Evolutionary conservation across 2,888 invertebrate species (phyloP).

Genomic region (Sinelater perroti): DNA sequence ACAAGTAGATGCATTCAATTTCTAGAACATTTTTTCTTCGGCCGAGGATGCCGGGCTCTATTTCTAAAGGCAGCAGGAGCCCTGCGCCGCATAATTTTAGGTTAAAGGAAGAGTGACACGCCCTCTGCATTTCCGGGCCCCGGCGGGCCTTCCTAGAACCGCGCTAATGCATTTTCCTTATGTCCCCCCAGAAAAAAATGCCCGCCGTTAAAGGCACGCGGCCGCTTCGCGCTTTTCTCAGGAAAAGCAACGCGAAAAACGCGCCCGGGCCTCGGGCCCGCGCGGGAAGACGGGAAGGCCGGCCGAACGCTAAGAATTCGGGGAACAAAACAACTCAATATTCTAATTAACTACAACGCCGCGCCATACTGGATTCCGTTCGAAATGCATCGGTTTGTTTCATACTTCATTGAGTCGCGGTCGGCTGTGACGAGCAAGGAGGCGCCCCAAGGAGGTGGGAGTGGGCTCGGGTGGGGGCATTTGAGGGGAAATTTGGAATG

Average conservation of each 20-base stretch:
- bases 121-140: constrained; percentile 33
- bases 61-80: background rate
- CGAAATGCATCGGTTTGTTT: constrained; percentile 42
- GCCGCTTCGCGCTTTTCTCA: background rate
- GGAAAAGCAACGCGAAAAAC: background rate
- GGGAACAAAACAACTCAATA: constrained; percentile 10
- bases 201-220: background rate
- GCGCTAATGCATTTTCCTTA: background rate
- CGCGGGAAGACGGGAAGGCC: background rate
- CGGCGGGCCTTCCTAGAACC: constrained; percentile 26
- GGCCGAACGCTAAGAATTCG: background rate
- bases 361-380: constrained; percentile 44
- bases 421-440: constrained; percentile 38
- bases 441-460: constrained; percentile 44
- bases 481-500: constrained; percentile 42
- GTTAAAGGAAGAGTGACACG: constrained; percentile 40
- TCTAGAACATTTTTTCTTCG: too few species aligned
- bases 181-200: background rate
- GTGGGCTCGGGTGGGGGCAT: constrained; percentile 33
- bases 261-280: background rate
- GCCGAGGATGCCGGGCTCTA: too few species aligned
- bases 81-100: constrained; percentile 35
- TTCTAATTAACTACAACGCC: constrained; percentile 30
- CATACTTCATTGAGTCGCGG: constrained; percentile 43
- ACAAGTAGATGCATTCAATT: too few species aligned